Evolutionary conservation across 2,888 invertebrate species (phyloP), one percentile per base, ranked within the genome.

Genomic region (Lottia gigantea): DNA sequence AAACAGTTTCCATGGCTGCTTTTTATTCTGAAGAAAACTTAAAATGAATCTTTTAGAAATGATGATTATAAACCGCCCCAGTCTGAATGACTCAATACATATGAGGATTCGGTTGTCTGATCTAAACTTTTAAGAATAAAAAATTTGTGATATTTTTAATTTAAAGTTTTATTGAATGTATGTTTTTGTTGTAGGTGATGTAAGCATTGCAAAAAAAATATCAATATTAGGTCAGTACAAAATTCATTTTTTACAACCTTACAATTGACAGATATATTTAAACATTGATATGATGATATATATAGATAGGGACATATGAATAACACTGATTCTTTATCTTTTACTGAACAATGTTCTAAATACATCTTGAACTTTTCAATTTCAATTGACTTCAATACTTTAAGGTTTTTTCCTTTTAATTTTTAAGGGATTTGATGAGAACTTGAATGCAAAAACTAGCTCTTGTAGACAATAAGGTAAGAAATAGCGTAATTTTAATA

Each of bases 281-380:
- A 45, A 16, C 62, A 46, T 26, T 40, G 62, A 49, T 12, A 62
- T 74, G 74, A 74, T 74, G 74, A 74, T 8, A 23, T 62, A 6
- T 71, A 63, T 46, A 72, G 74, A 74, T 74, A 74, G 74, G 74
- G 74, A 74, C 74, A 74, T 66, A 74, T 74, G 74, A 74, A 40
- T 15, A 61, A 63, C 67, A 65, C 40, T 68, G 62, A 68, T 62
- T 71, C 46, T 65, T 66, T 71, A 68, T 68, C 64, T 68, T 40
- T 25, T 67, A 23, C 55, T 55, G 55, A 55, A 23, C 19, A 19
- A 55, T 23, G 55, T 55, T 55, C 7, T 14, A 55, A 55, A 16
- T 55, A 14, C n/a, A 7, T 23, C 3, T 4, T 11, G 7, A 8
- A 2, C 49, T 19, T 6, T 19, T n/a, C n/a, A 6, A 49, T 49